A percentile compares a stretch with the other conserved stretches of the same genome.
These are phyloP conservation scores for Idaea dimidiata DNA, from an alignment of 2,888 invertebrate genomes.

Conservation along the genomic window DNA sequence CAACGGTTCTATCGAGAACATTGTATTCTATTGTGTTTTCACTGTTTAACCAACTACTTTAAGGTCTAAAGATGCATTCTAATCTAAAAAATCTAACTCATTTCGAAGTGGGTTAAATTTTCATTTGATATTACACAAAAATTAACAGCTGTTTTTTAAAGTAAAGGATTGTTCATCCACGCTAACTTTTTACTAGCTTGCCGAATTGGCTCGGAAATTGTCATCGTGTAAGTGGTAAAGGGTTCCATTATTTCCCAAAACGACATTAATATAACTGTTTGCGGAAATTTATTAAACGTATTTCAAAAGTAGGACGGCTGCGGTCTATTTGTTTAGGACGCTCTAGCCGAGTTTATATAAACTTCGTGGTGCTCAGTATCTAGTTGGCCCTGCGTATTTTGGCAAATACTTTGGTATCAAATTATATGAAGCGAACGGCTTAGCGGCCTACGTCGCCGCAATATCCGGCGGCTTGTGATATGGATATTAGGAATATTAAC, in stretches of 20 bases:
- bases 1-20: too few species aligned
- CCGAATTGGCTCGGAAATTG: not conserved
- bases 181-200: too few species aligned
- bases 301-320: slow-evolving; percentile 1
- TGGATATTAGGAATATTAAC: too few species aligned
- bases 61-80: too few species aligned
- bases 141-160: too few species aligned
- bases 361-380: slow-evolving; percentile 7
- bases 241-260: not conserved
- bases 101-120: too few species aligned
- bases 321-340: slow-evolving; percentile 9
- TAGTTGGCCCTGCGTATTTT: slow-evolving; percentile 2
- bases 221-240: not conserved
- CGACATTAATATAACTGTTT: not conserved
- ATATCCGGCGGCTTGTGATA: not conserved
- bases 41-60: too few species aligned
- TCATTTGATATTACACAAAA: too few species aligned
- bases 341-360: slow-evolving; percentile 9
- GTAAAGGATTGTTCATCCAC: too few species aligned
- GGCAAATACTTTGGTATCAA: slow-evolving; percentile 4
- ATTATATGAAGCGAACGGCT: not conserved
- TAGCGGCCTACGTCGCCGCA: not conserved
- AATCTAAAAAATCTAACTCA: too few species aligned
- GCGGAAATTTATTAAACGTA: not conserved
- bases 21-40: too few species aligned